Conservation (phyloP, 1,140 invertebrate species). For the Cotesia chilonis region DNA sequence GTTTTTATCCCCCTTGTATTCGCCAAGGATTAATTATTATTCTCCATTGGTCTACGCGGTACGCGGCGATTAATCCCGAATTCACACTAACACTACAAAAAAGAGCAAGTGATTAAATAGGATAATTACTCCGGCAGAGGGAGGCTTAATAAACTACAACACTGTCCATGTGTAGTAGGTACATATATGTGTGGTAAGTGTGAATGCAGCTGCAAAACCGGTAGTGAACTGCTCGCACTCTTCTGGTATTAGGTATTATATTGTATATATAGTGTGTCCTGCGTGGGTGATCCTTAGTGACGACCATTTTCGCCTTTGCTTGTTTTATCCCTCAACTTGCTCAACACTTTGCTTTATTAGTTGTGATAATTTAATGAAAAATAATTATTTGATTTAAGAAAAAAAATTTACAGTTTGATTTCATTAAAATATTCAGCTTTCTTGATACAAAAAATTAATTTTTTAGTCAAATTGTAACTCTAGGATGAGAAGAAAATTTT, state of each 20-base stretch:
- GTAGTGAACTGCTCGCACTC: slow-evolving; percentile 34
- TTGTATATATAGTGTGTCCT: not conserved
- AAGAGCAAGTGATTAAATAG: slow-evolving; percentile 11
- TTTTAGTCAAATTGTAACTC: too few species aligned
- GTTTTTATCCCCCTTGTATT: not conserved
- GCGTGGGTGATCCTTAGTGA: slow-evolving; percentile 38
- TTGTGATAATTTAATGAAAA: not conserved
- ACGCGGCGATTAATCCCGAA: slow-evolving; percentile 12
- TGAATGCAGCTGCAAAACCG: slow-evolving; percentile 43
- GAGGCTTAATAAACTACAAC: not conserved
- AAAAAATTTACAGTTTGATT: too few species aligned
- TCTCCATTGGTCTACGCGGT: slow-evolving; percentile 12
- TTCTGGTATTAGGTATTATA: too few species aligned
- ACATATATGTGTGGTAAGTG: slow-evolving; percentile 5
- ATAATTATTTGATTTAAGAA: too few species aligned
- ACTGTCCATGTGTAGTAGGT: not conserved
- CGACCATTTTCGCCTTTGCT: slow-evolving; percentile 17
- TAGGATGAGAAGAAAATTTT: too few species aligned
- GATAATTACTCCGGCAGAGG: slow-evolving; percentile 17
- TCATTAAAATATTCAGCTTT: too few species aligned
- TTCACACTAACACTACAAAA: not conserved
- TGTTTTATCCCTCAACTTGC: not conserved
- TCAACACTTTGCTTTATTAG: not conserved
- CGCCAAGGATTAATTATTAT: slow-evolving; percentile 5
- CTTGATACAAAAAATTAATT: too few species aligned